These are phyloP conservation scores for Erythrocercus mccallii DNA, from an alignment of 2,113 vertebrate genomes.

Conservation along the genomic window DNA sequence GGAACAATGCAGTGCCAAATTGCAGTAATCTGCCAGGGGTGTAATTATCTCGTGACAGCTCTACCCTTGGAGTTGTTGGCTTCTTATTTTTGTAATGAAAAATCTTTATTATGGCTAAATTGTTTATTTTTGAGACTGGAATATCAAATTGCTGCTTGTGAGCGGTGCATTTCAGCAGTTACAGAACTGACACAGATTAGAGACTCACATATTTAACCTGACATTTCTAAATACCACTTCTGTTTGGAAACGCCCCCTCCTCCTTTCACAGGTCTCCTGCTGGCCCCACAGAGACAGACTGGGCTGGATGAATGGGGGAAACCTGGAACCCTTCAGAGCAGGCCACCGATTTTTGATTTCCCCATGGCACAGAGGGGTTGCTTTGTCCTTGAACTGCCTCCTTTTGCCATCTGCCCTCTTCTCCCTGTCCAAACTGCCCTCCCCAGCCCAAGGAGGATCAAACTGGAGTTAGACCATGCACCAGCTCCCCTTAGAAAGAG, in stretches of 20 bases:
- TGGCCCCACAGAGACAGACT: not conserved
- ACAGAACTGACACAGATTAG: not conserved
- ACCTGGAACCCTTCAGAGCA: not conserved
- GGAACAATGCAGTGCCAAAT: slow-evolving; percentile 56
- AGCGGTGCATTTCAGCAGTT: slow-evolving; percentile 19
- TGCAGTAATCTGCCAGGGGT: slow-evolving; percentile 58
- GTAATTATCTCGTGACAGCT: slow-evolving; percentile 63
- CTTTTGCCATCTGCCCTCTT: not conserved
- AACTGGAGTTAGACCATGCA: not conserved
- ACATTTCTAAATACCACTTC: slow-evolving; percentile 20
- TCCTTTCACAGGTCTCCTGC: not conserved
- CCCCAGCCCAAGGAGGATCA: not conserved
- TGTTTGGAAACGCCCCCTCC: not conserved
- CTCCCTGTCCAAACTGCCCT: not conserved
- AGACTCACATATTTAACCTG: slow-evolving; percentile 4
- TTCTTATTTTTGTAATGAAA: slow-evolving; percentile 62
- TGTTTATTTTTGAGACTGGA: slow-evolving; percentile 51
- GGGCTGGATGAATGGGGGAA: not conserved
- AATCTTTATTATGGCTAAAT: slow-evolving; percentile 58
- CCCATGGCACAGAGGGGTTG: not conserved
- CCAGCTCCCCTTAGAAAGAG: not conserved
- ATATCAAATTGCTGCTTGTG: slow-evolving; percentile 23
- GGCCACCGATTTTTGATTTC: not conserved
- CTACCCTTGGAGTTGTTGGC: slow-evolving; percentile 59
- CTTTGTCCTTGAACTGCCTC: not conserved